Evolutionary conservation across 1,140 invertebrate species (phyloP), one percentile per base, ranked within the genome.

Genomic region (Maconellicoccus hirsutus): DNA sequence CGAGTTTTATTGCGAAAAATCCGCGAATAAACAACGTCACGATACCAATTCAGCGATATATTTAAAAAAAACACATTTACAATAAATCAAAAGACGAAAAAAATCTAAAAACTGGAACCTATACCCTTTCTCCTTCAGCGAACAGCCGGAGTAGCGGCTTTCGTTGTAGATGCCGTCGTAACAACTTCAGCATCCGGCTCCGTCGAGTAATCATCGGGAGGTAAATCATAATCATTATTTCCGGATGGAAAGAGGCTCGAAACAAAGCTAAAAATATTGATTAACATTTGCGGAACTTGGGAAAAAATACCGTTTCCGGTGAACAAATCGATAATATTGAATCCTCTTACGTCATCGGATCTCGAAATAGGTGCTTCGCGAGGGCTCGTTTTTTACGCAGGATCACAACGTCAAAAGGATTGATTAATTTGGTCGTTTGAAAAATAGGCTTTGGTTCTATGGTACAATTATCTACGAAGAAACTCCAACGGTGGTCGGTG

Each of bases 271-370:
- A 23, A 66, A 66, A 66, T 16, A 19, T 66, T 66, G 22, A 66
- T 66, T 8, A 66, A 3, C 25, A 66, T 23, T 66, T 66, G 61
- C 2, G 61, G 61, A 10, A 66, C 22, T 26, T 23, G 25, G 2
- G 61, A 23, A 66, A 66, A 66, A 23, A 66, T 66, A 22, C 61
- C 61, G 19, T 66, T 66, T 23, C 61, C 61, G 25, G 61, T 66
- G 61, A 66, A 66, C 8, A 66, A 26, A 19, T 66, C 61, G 3
- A 66, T 25, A 25, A 66, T 23, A 26, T 66, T 26, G 22, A 66
- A 66, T 14, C 61, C 22, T 25, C 25, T 22, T 23, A 23, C 19
- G 1, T 66, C n/a, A 16, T 52, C 16, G 42, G 42, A 52, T 16
- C 3, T 14, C 16, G 6, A 52, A 52, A 52, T 16, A 16, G n/a